Evolutionary conservation across 2,888 invertebrate genomes (phyloP).

Genomic region (Eristalinus sepulchralis): DNA sequence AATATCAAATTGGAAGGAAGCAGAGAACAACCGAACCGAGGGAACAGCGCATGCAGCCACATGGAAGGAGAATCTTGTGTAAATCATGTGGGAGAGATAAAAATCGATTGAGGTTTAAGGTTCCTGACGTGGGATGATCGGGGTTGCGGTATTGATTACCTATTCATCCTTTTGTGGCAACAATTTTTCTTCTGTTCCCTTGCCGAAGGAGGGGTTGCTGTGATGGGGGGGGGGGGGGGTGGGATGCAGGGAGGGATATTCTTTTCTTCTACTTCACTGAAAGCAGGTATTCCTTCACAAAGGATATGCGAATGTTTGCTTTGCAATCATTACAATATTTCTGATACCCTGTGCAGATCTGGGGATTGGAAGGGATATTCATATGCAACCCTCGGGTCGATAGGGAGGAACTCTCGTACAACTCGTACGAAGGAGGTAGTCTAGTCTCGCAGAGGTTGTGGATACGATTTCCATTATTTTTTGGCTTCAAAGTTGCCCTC

Average conservation of each 20-base stretch:
- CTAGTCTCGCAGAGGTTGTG: background rate
- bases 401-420: background rate
- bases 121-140: slow-evolving; percentile 1
- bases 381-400: background rate
- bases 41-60: background rate
- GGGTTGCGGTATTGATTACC: slow-evolving; percentile 4
- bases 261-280: background rate
- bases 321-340: background rate
- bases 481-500: background rate
- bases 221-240: background rate
- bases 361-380: background rate
- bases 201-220: background rate
- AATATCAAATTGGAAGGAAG: background rate
- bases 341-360: background rate
- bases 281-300: background rate
- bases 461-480: background rate
- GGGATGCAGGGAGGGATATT: background rate
- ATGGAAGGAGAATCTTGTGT: background rate
- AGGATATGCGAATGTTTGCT: background rate
- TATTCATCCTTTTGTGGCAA: slow-evolving; percentile 3
- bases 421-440: background rate
- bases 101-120: slow-evolving; percentile 6
- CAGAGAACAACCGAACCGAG: background rate
- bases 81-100: background rate
- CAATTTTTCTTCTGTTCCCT: background rate